Evolutionary conservation across 2,888 invertebrate species (phyloP), one percentile per base, ranked within the genome.

Genomic region (Lampropteryx suffumata): DNA sequence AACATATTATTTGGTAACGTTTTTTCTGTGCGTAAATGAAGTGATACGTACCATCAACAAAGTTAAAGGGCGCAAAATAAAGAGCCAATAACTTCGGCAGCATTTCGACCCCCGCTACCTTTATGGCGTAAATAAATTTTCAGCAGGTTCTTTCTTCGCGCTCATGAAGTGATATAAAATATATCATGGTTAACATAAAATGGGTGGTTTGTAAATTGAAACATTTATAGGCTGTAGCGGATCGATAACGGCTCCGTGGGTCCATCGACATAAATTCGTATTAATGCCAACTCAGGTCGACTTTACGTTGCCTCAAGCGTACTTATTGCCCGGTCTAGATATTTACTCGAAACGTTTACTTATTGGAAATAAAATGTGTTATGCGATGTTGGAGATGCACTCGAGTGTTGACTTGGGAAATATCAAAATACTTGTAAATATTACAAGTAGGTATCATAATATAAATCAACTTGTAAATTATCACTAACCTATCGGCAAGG

Each of bases 231-330:
- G 79, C 70, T 76, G 71, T 70, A 68, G 64, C 62, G 81, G 80
- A 80, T 85, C 87, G 83, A 84, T 84, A 83, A 73, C 71, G 76
- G 71, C 69, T 68, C 60, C 63, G 70, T 68, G 65, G 76, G 84
- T 84, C 82, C 83, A 76, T 82, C 76, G 87, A 87, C 86, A 85
- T 89, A 88, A 89, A 90, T 88, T 82, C 80, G 85, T 76, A 89
- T 90, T 88, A 89, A 81, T 84, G 89, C 85, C 88, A 84, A 80
- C 85, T 85, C 81, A 80, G 82, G 84, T 83, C 88, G 85, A 83
- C 84, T 89, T 88, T 88, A 86, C 87, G 85, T 79, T 76, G 81
- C 77, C 79, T 79, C 79, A 76, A 70, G 65, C 73, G 77, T 81
- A 82, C 85, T 86, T 86, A 87, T 82, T 83, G 82, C 78, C 61